Evolutionary conservation across 2,888 invertebrate genomes (phyloP).

Genomic region (Chrysopilus asiliformis): DNA sequence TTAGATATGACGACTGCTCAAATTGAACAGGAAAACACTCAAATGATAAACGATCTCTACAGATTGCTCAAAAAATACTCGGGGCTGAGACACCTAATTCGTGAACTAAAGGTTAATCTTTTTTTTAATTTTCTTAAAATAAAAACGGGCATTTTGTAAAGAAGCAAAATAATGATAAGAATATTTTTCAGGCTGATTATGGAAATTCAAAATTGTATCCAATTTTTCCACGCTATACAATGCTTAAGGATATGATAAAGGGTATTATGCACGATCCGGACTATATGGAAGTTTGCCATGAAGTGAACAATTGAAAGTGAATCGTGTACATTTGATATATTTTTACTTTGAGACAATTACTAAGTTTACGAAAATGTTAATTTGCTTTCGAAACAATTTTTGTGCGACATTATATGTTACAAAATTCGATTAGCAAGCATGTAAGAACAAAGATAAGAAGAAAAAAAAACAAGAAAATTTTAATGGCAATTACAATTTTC

Average conservation of each 20-base stretch:
- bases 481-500: no score
- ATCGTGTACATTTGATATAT: constrained; percentile 16
- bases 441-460: no score
- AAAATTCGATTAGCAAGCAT: no score
- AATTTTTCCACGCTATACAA: constrained; percentile 85
- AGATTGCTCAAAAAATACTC: constrained; percentile 84
- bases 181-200: constrained; percentile 61
- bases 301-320: constrained; percentile 56
- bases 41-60: constrained; percentile 87
- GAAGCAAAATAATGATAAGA: background rate
- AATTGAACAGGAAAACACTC: constrained; percentile 85
- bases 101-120: constrained; percentile 61
- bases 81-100: constrained; percentile 74
- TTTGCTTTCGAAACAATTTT: no score
- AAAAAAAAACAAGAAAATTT: no score
- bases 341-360: constrained; percentile 8
- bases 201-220: constrained; percentile 85
- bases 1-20: constrained; percentile 86
- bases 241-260: constrained; percentile 96
- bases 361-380: no score
- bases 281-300: constrained; percentile 94
- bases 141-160: no score
- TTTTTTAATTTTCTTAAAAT: constrained; percentile 2
- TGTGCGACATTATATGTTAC: no score
- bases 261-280: constrained; percentile 91